Evolutionary conservation across 2,888 invertebrate genomes (phyloP).

Genomic region (Mesorhabditis belari): DNA sequence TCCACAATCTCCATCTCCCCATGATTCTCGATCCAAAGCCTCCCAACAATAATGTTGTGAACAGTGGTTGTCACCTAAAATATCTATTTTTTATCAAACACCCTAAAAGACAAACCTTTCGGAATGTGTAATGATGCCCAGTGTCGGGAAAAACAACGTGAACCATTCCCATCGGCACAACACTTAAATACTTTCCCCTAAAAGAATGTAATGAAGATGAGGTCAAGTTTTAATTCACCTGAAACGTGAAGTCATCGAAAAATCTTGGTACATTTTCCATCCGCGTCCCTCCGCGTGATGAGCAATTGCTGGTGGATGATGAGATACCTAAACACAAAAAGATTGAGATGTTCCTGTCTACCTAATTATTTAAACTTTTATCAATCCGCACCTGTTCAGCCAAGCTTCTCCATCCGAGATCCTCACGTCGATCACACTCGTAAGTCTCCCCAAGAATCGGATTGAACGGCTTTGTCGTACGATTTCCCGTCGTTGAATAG

Average conservation of each 20-base stretch:
- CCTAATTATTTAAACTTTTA: too few species aligned
- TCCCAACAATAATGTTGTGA: constrained; percentile 98
- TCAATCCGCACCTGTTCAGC: constrained; percentile 73
- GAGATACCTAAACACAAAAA: constrained; percentile 67
- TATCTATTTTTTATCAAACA: not conserved
- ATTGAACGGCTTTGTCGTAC: constrained; percentile 52
- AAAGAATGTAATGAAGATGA: constrained; percentile 1
- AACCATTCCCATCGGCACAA: constrained; percentile 64
- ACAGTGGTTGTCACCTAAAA: constrained; percentile 75
- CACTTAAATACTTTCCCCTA: constrained; percentile 88
- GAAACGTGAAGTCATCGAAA: constrained; percentile 99
- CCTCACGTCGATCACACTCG: constrained; percentile 89
- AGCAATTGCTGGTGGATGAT: constrained; percentile 97
- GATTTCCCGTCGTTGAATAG: constrained; percentile 31
- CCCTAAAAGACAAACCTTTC: constrained; percentile 69
- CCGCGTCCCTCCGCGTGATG: constrained; percentile 81
- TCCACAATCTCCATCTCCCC: constrained; percentile 96
- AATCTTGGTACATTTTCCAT: constrained; percentile 82
- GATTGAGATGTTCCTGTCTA: not conserved
- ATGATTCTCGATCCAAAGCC: constrained; percentile 98
- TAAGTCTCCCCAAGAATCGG: constrained; percentile 58
- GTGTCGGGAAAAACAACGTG: constrained; percentile 61
- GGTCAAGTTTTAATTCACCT: not conserved
- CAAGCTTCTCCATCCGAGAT: constrained; percentile 89
- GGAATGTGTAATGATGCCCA: constrained; percentile 84